Evolutionary conservation across 2,797 vertebrate genomes (phyloP).

Genomic region (Echeneis naucrates): DNA sequence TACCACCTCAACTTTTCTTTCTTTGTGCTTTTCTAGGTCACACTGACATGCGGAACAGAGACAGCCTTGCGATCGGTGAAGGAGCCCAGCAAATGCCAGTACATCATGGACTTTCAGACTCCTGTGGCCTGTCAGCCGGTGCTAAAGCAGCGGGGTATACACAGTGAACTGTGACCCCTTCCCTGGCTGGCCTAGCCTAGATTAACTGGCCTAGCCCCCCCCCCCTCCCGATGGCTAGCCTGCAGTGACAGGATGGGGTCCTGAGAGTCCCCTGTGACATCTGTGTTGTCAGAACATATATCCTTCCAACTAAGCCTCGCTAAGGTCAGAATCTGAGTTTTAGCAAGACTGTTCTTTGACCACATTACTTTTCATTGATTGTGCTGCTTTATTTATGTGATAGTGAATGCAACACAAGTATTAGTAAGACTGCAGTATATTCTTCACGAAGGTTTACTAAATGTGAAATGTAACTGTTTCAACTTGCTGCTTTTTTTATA

Average conservation of each 20-base stretch:
- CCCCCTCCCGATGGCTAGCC: conserved; percentile 44
- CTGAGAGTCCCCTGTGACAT: conserved; percentile 72
- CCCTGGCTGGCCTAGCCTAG: conserved; percentile 59
- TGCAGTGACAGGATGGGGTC: conserved; percentile 65
- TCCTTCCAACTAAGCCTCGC: conserved; percentile 65
- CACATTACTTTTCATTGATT: conserved; percentile 42
- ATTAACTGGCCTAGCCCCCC: conserved; percentile 51
- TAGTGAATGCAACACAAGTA: conserved; percentile 13
- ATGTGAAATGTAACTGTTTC: conserved; percentile 23
- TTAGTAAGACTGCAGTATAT: conserved; percentile 18
- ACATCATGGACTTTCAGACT: conserved; percentile 77
- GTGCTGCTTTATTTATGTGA: conserved; percentile 21
- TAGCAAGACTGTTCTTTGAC: conserved; percentile 30
- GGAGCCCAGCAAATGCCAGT: conserved; percentile 80
- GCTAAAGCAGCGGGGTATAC: conserved; percentile 68
- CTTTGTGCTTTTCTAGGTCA: conserved; percentile 87
- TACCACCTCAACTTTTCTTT: conserved; percentile 61
- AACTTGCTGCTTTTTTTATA: conserved; percentile 20
- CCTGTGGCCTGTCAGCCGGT: conserved; percentile 70
- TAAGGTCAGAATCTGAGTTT: conserved; percentile 63
- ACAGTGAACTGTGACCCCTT: conserved; percentile 74
- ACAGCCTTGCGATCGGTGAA: conserved; percentile 84
- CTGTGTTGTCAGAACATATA: conserved; percentile 77
- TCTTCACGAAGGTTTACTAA: neutral
- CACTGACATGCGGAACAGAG: conserved; percentile 86